These are phyloP conservation scores for Eriosoma lanigerum DNA, from an alignment of 1,140 invertebrate genomes.

Conservation along the genomic window DNA sequence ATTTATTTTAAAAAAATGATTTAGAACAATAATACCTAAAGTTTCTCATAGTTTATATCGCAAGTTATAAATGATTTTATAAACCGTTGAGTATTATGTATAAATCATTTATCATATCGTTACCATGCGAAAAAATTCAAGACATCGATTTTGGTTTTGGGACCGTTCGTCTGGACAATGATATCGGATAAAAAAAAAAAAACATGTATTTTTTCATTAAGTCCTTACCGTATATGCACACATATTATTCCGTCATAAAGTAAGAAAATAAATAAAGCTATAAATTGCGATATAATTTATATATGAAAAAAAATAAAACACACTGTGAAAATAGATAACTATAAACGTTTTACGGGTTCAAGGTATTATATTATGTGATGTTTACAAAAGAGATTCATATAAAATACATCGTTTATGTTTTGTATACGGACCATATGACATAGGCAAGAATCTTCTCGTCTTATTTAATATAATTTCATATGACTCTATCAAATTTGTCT, in stretches of 20 bases:
- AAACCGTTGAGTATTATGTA: too few species aligned
- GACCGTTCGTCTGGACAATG: too few species aligned
- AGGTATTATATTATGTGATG: not conserved
- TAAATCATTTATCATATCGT: too few species aligned
- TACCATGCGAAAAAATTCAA: too few species aligned
- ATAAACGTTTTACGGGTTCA: slow-evolving; percentile 1
- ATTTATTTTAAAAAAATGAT: too few species aligned
- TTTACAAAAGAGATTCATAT: slow-evolving; percentile 17
- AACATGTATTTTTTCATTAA: slow-evolving; percentile 28
- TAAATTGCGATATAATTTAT: not conserved
- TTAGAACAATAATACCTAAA: too few species aligned
- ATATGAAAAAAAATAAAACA: not conserved
- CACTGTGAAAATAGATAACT: not conserved
- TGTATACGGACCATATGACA: not conserved
- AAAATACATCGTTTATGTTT: slow-evolving; percentile 14
- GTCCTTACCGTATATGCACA: not conserved
- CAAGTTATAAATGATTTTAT: too few species aligned
- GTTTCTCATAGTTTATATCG: too few species aligned
- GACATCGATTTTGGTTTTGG: too few species aligned
- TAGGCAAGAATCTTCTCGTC: slow-evolving; percentile 22
- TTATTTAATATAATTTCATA: slow-evolving; percentile 40
- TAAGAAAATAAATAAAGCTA: slow-evolving; percentile 19
- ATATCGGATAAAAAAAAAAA: not conserved
- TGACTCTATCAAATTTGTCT: slow-evolving; percentile 39
- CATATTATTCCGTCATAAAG: not conserved